phyloP scores from a whole-genome alignment of 2,797 vertebrate genomes.

The Calcarius lapponicus region DNA sequence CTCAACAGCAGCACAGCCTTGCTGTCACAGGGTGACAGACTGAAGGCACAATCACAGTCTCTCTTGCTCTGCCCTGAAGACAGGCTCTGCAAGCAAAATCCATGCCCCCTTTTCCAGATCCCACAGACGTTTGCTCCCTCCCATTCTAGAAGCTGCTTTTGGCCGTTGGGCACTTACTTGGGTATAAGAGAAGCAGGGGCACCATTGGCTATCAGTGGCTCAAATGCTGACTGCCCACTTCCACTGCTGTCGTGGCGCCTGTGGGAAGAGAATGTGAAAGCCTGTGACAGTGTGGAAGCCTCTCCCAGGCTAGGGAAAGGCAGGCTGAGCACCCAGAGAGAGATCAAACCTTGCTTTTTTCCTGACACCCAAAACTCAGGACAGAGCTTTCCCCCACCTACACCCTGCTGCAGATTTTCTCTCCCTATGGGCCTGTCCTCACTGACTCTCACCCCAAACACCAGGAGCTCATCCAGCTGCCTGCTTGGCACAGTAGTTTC shows the following conservation, averaged over 20 bases:
- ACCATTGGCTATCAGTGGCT: slow-evolving; percentile 88
- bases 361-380: not conserved
- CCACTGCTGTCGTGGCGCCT: slow-evolving; percentile 91
- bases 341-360: not conserved
- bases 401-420: not conserved
- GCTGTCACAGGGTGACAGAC: not conserved
- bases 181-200: slow-evolving; percentile 85
- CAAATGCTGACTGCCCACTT: slow-evolving; percentile 88
- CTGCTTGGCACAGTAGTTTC: not conserved
- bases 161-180: slow-evolving; percentile 80
- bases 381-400: not conserved
- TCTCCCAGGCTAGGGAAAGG: not conserved
- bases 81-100: not conserved
- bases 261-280: not conserved
- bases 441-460: not conserved
- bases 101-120: not conserved
- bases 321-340: not conserved
- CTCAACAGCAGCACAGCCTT: not conserved
- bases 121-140: not conserved
- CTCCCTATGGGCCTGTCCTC: not conserved
- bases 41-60: not conserved
- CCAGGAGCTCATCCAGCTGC: not conserved
- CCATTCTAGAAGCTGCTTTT: not conserved
- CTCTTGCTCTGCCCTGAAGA: not conserved
- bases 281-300: not conserved